Percentiles rank a stretch among this genome's conserved stretches.
Evolutionary conservation across 2,113 vertebrate species (phyloP).

Genomic region (Eptesicus fuscus): DNA sequence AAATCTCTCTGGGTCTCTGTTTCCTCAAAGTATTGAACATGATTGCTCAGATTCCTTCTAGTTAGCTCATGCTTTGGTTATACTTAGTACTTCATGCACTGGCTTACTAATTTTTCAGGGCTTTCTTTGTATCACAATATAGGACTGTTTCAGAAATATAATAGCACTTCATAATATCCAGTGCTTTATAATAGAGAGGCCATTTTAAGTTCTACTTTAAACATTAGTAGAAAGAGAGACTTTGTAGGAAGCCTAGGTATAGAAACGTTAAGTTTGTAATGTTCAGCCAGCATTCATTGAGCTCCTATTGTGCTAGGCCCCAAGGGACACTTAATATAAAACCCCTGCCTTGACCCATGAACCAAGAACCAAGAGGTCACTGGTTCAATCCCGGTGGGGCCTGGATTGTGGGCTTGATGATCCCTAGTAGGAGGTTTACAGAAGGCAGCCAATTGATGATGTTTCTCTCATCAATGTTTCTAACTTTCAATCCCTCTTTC

Average conservation of each 20-base stretch:
- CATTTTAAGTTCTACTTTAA: slow-evolving; percentile 43
- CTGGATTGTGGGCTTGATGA: too few relatives aligned
- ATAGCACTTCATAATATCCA: neutral
- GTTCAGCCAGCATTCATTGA: neutral
- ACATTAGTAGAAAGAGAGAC: slow-evolving; percentile 6
- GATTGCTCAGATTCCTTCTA: neutral
- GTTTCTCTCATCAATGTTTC: too few relatives aligned
- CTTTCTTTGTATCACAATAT: slow-evolving; percentile 2
- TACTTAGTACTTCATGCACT: neutral
- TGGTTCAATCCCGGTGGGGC: too few relatives aligned
- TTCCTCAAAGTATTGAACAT: neutral
- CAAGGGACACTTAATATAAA: neutral
- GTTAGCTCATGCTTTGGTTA: neutral
- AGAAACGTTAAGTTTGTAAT: slow-evolving; percentile 39
- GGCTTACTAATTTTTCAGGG: neutral
- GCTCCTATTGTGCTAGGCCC: neutral
- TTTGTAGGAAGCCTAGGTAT: neutral
- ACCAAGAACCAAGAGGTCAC: too few relatives aligned
- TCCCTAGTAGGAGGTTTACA: too few relatives aligned
- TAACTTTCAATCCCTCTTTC: too few relatives aligned
- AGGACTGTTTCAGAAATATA: slow-evolving; percentile 25
- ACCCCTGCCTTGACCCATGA: neutral
- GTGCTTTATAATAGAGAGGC: slow-evolving; percentile 30
- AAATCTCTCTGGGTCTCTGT: neutral
- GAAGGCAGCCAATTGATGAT: too few relatives aligned